phyloP scores from a whole-genome alignment of 1,140 invertebrate genomes.

The Drosophila kikkawai region DNA sequence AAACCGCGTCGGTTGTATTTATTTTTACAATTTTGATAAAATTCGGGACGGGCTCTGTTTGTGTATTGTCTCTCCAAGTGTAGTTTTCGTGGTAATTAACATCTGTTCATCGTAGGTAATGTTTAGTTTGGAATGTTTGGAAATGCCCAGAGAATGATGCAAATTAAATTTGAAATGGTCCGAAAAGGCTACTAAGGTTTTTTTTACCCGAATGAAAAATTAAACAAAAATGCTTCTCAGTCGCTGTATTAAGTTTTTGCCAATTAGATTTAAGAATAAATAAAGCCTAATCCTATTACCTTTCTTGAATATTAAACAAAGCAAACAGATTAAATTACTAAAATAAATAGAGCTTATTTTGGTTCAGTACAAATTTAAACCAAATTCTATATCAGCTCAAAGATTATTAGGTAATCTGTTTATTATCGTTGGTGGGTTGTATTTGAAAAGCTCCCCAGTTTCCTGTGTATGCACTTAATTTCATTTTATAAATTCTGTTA shows the following conservation, averaged over 20 bases:
- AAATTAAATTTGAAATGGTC: slow-evolving; percentile 6
- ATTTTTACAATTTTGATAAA: slow-evolving; percentile 10
- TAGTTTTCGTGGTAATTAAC: background rate
- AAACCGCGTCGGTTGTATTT: background rate
- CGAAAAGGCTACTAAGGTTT: slow-evolving; percentile 5
- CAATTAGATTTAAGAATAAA: background rate
- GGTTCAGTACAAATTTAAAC: background rate
- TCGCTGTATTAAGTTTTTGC: too few species aligned
- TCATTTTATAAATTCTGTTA: slow-evolving; percentile 28
- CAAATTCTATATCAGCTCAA: background rate
- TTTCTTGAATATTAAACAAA: background rate
- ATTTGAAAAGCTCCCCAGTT: background rate
- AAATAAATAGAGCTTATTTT: background rate
- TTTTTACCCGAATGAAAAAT: background rate
- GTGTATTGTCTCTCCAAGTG: background rate
- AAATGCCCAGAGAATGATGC: background rate
- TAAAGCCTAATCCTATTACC: background rate
- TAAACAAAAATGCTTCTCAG: background rate
- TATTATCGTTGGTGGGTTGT: slow-evolving; percentile 6
- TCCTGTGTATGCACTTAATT: slow-evolving; percentile 17
- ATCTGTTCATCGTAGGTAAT: background rate
- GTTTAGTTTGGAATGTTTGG: background rate
- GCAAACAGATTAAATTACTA: too few species aligned
- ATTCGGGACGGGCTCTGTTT: background rate
- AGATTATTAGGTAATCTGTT: slow-evolving; percentile 22